phyloP scores from a whole-genome alignment of 2,888 invertebrate species.

The Criorhina ranunculi region DNA sequence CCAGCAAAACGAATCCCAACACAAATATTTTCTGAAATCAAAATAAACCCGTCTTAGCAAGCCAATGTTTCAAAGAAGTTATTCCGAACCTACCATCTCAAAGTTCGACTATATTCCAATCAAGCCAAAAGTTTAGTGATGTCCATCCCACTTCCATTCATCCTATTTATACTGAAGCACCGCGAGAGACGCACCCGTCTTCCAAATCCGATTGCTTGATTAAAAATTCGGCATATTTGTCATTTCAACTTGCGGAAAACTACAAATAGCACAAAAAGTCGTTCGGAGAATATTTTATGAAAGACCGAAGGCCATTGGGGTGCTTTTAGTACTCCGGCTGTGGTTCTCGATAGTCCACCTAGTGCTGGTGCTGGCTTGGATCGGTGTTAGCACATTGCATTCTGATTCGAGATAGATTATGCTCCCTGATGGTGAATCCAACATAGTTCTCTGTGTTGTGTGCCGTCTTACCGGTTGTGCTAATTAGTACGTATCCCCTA shows the following conservation, averaged over 20 bases:
- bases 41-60: neutral
- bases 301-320: conserved; percentile 41
- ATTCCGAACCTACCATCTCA: conserved; percentile 49
- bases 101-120: conserved; percentile 58
- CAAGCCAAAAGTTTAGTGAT: conserved; percentile 57
- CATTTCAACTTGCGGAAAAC: conserved; percentile 13
- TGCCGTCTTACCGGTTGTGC: conserved; percentile 47
- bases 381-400: conserved; percentile 12
- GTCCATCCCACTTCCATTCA: conserved; percentile 23
- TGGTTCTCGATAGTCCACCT: conserved; percentile 9
- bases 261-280: conserved; percentile 47
- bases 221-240: conserved; percentile 50
- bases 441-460: neutral
- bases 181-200: neutral
- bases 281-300: conserved; percentile 37
- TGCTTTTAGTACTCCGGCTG: conserved; percentile 4
- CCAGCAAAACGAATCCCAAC: conserved; percentile 43
- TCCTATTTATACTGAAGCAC: conserved; percentile 63
- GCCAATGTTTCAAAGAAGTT: neutral
- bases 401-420: conserved; percentile 21
- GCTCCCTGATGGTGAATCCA: conserved; percentile 5
- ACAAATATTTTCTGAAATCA: conserved; percentile 59
- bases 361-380: conserved; percentile 5
- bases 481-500: conserved; percentile 35
- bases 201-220: conserved; percentile 18